Evolutionary conservation across 2,888 invertebrate genomes (phyloP).

Genomic region (Hofmannophila pseudospretella): DNA sequence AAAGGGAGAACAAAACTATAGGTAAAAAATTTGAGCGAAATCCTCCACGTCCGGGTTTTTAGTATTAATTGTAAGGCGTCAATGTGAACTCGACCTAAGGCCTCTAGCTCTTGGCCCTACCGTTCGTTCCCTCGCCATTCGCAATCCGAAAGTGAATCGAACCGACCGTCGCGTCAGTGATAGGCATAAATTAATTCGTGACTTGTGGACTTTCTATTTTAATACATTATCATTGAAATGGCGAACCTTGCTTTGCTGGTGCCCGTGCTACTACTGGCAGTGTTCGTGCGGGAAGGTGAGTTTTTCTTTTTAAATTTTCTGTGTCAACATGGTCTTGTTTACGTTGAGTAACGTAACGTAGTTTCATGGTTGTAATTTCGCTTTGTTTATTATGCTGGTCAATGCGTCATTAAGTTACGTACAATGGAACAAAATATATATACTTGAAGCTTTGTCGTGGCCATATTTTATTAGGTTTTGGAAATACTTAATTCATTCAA

Average conservation of each 20-base stretch:
- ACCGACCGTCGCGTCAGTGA: constrained; percentile 28
- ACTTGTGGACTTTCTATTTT: constrained; percentile 30
- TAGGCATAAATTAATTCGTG: constrained; percentile 5
- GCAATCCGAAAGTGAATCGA: constrained; percentile 36
- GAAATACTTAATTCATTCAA: too few species aligned
- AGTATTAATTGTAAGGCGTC: too few species aligned
- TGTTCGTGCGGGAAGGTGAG: constrained; percentile 61
- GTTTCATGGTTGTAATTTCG: background rate
- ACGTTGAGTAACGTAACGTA: constrained; percentile 4
- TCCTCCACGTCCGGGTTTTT: too few species aligned
- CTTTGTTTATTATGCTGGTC: background rate
- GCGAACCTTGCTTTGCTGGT: constrained; percentile 53
- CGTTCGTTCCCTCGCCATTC: constrained; percentile 44
- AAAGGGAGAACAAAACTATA: too few species aligned
- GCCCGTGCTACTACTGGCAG: constrained; percentile 56
- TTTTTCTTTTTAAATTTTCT: constrained; percentile 14
- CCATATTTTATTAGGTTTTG: too few species aligned
- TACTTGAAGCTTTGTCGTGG: too few species aligned
- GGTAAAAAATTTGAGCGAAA: too few species aligned
- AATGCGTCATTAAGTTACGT: too few species aligned
- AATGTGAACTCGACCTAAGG: constrained; percentile 7
- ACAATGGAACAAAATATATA: too few species aligned
- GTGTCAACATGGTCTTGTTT: constrained; percentile 14
- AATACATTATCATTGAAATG: constrained; percentile 43
- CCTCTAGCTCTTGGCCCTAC: constrained; percentile 9